These are phyloP conservation scores for Hydrocynus forskahlii DNA, from an alignment of 2,797 vertebrate genomes.

Conservation along the genomic window DNA sequence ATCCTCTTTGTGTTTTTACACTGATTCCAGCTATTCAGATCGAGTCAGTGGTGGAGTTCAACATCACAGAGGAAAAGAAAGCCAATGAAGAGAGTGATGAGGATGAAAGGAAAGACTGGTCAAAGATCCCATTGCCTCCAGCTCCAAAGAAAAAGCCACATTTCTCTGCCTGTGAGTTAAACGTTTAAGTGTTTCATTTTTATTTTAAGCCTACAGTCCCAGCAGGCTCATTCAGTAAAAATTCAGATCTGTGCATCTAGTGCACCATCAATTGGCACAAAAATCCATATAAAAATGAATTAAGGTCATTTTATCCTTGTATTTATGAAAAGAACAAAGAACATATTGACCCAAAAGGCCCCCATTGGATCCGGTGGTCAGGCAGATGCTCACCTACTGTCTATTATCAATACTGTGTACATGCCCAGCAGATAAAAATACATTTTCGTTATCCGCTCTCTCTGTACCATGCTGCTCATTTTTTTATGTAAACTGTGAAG, in stretches of 20 bases:
- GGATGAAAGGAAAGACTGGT: conserved; percentile 61
- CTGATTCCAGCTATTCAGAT: conserved; percentile 61
- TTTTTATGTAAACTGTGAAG: neutral
- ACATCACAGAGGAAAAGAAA: conserved; percentile 55
- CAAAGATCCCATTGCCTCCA: conserved; percentile 49
- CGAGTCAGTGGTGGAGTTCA: conserved; percentile 57
- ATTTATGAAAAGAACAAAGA: no score
- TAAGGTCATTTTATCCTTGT: no score
- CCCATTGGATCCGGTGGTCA: no score
- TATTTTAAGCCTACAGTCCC: neutral
- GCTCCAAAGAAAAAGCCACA: conserved; percentile 68
- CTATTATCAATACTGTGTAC: no score
- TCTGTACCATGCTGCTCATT: neutral
- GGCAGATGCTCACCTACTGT: no score
- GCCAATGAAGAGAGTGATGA: conserved; percentile 52
- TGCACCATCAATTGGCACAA: neutral
- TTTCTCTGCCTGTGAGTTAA: conserved; percentile 69
- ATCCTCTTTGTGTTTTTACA: neutral
- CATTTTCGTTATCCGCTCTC: no score
- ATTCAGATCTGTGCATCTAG: neutral
- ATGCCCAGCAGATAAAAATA: no score
- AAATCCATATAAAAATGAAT: neutral
- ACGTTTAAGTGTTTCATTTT: neutral
- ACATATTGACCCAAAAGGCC: no score
- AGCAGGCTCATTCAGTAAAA: neutral